Evolutionary conservation across 2,797 vertebrate genomes (phyloP).

Genomic region (Acanthurus tractus): DNA sequence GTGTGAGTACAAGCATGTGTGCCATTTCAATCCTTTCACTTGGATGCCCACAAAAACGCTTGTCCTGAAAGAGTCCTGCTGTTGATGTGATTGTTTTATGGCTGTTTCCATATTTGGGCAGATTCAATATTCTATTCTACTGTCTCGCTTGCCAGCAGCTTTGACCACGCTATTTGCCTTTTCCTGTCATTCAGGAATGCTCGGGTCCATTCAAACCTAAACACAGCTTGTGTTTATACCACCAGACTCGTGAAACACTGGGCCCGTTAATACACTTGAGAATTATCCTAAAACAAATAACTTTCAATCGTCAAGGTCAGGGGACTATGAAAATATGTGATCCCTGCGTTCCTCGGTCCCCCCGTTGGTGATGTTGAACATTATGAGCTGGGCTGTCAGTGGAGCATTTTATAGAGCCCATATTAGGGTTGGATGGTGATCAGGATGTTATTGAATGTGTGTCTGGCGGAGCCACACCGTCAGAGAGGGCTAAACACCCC

Average conservation of each 20-base stretch:
- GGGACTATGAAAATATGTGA: constrained; percentile 74
- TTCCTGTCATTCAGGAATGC: constrained; percentile 75
- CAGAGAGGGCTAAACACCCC: constrained; percentile 57
- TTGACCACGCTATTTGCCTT: constrained; percentile 70
- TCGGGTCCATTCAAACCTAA: constrained; percentile 70
- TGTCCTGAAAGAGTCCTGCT: constrained; percentile 78
- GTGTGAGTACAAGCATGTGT: constrained; percentile 46
- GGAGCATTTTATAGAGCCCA: constrained; percentile 67
- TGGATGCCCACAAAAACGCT: constrained; percentile 74
- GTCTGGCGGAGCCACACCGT: constrained; percentile 58
- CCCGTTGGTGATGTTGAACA: constrained; percentile 38
- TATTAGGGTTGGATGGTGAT: constrained; percentile 73
- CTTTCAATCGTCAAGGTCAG: constrained; percentile 74
- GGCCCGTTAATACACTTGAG: constrained; percentile 70
- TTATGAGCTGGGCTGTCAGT: constrained; percentile 61
- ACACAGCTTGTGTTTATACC: constrained; percentile 77
- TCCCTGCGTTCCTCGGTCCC: constrained; percentile 43
- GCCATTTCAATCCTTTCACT: constrained; percentile 77
- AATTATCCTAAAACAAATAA: constrained; percentile 78
- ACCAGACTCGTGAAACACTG: constrained; percentile 59
- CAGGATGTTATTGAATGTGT: constrained; percentile 73
- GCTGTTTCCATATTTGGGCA: constrained; percentile 79
- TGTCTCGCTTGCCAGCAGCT: constrained; percentile 67
- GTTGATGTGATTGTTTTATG: constrained; percentile 79
- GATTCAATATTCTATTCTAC: constrained; percentile 73